phyloP scores from a whole-genome alignment of 2,888 invertebrate species.

The Ptychoptera contaminata region DNA sequence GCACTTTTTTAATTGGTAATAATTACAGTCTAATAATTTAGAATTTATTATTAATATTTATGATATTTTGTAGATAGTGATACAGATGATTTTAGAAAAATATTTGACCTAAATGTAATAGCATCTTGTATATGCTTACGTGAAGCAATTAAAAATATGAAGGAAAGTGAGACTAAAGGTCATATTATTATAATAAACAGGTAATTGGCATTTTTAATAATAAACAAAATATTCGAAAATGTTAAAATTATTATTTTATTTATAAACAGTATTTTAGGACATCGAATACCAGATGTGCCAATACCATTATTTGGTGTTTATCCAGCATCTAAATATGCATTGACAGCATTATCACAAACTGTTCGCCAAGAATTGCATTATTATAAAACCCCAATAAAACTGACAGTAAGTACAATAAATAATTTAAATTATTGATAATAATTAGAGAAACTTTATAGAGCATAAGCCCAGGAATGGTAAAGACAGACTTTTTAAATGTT shows the following conservation, averaged over 20 bases:
- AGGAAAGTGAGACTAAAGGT: conserved; percentile 32
- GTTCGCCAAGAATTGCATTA: conserved; percentile 38
- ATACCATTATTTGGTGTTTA: conserved; percentile 37
- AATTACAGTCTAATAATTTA: neutral
- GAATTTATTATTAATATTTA: neutral
- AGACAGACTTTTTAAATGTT: conserved; percentile 35
- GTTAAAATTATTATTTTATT: conserved; percentile 22
- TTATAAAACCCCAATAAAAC: conserved; percentile 30
- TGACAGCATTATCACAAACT: conserved; percentile 39
- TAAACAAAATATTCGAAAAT: conserved; percentile 7
- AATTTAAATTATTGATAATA: neutral
- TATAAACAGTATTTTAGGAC: conserved; percentile 28
- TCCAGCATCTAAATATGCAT: conserved; percentile 40
- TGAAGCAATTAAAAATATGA: conserved; percentile 39
- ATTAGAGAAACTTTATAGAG: conserved; percentile 30
- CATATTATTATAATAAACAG: conserved; percentile 47
- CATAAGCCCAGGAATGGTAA: conserved; percentile 45
- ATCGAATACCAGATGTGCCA: conserved; percentile 33
- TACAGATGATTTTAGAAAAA: conserved; percentile 22
- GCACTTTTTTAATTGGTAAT: conserved; percentile 23
- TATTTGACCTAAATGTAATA: conserved; percentile 37
- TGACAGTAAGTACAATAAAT: conserved; percentile 25
- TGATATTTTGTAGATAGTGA: conserved; percentile 13
- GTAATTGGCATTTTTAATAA: conserved; percentile 19
- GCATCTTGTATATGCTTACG: conserved; percentile 38